Evolutionary conservation across 1,140 invertebrate genomes (phyloP).

Genomic region (Lepidurus arcticus): DNA sequence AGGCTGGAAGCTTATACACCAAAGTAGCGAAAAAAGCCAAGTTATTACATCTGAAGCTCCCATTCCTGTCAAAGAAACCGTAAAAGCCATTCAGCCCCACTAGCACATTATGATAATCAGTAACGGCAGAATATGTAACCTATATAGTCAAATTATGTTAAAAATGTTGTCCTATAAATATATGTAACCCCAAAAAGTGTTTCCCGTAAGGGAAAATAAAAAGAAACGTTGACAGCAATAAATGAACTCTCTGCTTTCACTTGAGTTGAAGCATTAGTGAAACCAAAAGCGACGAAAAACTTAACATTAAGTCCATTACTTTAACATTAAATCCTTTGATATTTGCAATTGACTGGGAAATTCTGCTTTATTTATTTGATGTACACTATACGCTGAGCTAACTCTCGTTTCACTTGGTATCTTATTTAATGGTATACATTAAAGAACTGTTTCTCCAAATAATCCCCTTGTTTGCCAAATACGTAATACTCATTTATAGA

Average conservation of each 20-base stretch:
- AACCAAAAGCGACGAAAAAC: no score
- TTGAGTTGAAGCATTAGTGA: not conserved
- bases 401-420: not conserved
- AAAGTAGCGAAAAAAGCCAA: not conserved
- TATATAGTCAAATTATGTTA: no score
- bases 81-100: not conserved
- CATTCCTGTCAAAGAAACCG: not conserved
- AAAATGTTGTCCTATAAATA: not conserved
- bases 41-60: not conserved
- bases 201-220: not conserved
- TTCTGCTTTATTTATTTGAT: not conserved
- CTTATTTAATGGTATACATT: not conserved
- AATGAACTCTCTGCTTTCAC: not conserved
- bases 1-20: not conserved
- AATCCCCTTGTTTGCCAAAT: conserved; percentile 37
- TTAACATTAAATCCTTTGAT: not conserved
- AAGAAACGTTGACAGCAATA: not conserved
- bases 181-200: not conserved
- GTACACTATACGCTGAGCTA: conserved; percentile 12
- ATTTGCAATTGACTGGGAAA: not conserved
- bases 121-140: no score
- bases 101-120: not conserved
- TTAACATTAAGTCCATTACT: no score
- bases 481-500: conserved; percentile 63
- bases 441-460: conserved; percentile 10